A percentile compares a stretch with the other conserved stretches of the same genome.
phyloP scores from a whole-genome alignment of 2,113 vertebrate species.

The Eleginops maclovinus region DNA sequence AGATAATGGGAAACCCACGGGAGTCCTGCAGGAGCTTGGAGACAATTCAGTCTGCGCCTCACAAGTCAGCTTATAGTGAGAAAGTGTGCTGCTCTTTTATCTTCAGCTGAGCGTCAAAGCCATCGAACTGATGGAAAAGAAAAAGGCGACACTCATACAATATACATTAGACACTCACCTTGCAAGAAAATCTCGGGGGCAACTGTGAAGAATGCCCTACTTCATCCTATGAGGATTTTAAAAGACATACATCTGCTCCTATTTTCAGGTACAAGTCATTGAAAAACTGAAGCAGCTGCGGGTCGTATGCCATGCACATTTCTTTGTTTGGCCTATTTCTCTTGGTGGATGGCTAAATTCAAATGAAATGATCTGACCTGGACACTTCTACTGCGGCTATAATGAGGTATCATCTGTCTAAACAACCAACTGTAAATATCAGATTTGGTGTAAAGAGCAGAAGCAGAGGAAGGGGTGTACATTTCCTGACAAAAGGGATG shows the following conservation, averaged over 20 bases:
- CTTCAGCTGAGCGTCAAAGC: conserved; percentile 35
- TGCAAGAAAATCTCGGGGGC: neutral
- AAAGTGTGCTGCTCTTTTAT: conserved; percentile 50
- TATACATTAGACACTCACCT: conserved; percentile 14
- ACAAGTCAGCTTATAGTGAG: conserved; percentile 33
- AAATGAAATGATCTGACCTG: neutral
- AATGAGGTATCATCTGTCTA: neutral
- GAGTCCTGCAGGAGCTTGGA: conserved; percentile 43
- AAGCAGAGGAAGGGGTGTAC: neutral
- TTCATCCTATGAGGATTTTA: conserved; percentile 30
- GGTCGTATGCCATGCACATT: neutral
- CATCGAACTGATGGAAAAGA: conserved; percentile 7
- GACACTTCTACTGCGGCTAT: neutral
- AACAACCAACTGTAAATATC: neutral
- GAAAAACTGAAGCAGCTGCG: neutral
- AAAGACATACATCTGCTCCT: conserved; percentile 13
- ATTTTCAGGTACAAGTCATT: conserved; percentile 6
- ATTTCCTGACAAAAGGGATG: no score
- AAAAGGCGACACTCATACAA: conserved; percentile 3
- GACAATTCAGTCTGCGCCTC: conserved; percentile 41
- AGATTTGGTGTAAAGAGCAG: neutral
- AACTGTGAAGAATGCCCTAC: neutral
- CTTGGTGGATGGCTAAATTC: neutral
- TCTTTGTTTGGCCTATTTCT: neutral
- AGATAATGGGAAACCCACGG: conserved; percentile 69